phyloP scores from a whole-genome alignment of 2,888 invertebrate genomes.

The Carpatolechia fugitivella region DNA sequence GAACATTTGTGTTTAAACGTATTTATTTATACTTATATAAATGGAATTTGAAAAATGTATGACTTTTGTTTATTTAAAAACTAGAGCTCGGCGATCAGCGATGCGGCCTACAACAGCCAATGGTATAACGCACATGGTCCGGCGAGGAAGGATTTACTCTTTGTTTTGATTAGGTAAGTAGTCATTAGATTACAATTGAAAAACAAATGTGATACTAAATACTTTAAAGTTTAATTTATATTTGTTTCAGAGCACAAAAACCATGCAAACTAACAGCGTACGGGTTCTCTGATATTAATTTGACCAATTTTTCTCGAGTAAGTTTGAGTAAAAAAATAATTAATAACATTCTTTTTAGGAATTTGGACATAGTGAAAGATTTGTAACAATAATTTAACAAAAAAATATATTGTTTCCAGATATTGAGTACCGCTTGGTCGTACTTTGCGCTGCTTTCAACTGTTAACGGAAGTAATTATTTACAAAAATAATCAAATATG shows the following conservation, averaged over 20 bases:
- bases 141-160: conserved; percentile 42
- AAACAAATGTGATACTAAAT: no score
- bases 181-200: background rate
- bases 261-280: conserved; percentile 50
- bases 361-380: no score
- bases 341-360: no score
- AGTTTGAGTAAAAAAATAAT: no score
- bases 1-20: no score
- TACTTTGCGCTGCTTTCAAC: conserved; percentile 24
- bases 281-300: conserved; percentile 44
- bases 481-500: conserved; percentile 39
- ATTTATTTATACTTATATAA: no score
- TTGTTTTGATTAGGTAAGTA: conserved; percentile 44
- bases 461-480: conserved; percentile 17
- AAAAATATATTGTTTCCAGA: conserved; percentile 40
- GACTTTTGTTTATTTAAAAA: conserved; percentile 23
- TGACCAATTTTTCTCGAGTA: conserved; percentile 46
- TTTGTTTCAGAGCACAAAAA: conserved; percentile 43
- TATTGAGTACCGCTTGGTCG: conserved; percentile 38
- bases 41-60: background rate
- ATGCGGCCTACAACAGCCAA: conserved; percentile 43
- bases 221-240: background rate
- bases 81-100: conserved; percentile 44
- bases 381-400: no score
- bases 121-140: conserved; percentile 43